These are phyloP conservation scores for Lordiphosa mommai DNA, from an alignment of 1,140 invertebrate genomes.

Conservation along the genomic window DNA sequence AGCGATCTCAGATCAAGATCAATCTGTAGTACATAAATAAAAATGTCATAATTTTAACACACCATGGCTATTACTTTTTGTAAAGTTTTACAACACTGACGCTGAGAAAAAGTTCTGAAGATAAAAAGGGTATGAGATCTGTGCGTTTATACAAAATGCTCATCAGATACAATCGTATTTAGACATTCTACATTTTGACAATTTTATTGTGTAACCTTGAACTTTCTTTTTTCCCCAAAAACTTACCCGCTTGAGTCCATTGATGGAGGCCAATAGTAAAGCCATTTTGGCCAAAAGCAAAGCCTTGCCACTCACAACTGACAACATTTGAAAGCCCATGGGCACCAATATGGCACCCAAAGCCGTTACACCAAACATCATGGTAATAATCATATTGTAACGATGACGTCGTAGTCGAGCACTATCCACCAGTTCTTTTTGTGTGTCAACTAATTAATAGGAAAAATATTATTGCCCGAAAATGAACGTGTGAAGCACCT, in stretches of 20 bases:
- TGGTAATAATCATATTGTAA: slow-evolving; percentile 84
- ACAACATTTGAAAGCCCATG: slow-evolving; percentile 89
- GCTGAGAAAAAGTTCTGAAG: too few relatives aligned
- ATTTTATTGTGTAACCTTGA: too few relatives aligned
- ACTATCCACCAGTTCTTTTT: slow-evolving; percentile 34
- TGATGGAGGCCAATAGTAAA: slow-evolving; percentile 87
- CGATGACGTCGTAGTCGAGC: slow-evolving; percentile 80
- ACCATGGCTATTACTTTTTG: too few relatives aligned
- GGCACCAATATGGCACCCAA: slow-evolving; percentile 86
- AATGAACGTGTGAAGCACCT: neutral
- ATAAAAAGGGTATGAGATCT: too few relatives aligned
- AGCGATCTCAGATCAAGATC: too few relatives aligned
- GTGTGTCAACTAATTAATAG: neutral
- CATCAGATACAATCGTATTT: too few relatives aligned
- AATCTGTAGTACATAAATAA: too few relatives aligned
- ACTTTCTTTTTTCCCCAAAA: too few relatives aligned
- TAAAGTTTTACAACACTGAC: too few relatives aligned
- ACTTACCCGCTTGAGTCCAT: slow-evolving; percentile 85
- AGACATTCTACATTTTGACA: too few relatives aligned
- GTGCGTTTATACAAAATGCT: too few relatives aligned
- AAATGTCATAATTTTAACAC: too few relatives aligned
- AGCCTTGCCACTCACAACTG: slow-evolving; percentile 88
- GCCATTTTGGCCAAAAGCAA: slow-evolving; percentile 88
- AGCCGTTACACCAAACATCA: slow-evolving; percentile 87
- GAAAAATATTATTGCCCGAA: neutral